Percentiles rank a stretch among this genome's conserved stretches.
Conservation (phyloP, 2,113 vertebrate genomes). For the Bucco capensis region DNA sequence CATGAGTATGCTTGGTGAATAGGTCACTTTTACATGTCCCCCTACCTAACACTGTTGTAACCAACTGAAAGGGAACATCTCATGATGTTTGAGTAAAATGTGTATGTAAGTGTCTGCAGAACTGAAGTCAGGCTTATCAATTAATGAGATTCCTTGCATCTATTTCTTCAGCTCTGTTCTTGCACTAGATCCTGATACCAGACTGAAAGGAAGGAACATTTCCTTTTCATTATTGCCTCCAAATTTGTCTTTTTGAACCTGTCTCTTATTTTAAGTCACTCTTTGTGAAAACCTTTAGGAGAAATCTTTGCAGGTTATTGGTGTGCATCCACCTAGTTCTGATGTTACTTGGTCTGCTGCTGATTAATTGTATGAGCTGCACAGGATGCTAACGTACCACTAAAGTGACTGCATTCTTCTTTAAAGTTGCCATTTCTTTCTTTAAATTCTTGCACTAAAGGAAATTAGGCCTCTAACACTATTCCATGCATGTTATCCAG, state of each 20-base stretch:
- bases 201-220: background rate
- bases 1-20: fast-evolving
- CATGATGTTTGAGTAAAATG: too few relatives aligned
- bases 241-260: background rate
- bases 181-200: background rate
- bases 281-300: background rate
- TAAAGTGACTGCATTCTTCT: background rate
- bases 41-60: background rate
- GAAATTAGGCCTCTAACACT: background rate
- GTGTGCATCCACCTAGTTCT: background rate
- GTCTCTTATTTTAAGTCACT: background rate
- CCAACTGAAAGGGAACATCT: too few relatives aligned
- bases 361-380: background rate
- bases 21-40: background rate
- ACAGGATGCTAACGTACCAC: background rate
- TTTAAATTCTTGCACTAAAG: background rate
- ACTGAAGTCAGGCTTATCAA: background rate
- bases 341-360: background rate
- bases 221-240: background rate
- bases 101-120: too few relatives aligned
- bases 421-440: background rate
- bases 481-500: slow-evolving; percentile 16
- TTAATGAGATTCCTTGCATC: background rate
- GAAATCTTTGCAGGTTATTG: background rate
- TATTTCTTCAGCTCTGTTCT: background rate